Percentiles rank a stretch among this genome's conserved stretches.
These are phyloP conservation scores for Aulostomus chinensis DNA, from an alignment of 2,797 vertebrate genomes.

Conservation along the genomic window DNA sequence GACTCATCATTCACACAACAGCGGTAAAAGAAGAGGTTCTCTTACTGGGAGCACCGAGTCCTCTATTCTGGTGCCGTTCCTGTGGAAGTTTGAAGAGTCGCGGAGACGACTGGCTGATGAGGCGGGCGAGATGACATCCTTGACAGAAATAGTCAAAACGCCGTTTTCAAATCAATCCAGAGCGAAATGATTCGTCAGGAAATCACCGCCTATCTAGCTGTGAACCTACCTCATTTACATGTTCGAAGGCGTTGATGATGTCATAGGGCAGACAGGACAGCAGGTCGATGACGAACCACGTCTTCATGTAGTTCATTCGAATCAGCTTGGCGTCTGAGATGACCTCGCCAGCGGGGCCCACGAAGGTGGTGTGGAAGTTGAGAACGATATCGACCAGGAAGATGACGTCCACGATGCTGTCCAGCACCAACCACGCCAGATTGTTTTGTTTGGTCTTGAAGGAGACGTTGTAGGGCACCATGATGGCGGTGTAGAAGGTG, in stretches of 20 bases:
- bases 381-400: slow-evolving; percentile 97
- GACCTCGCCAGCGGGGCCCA: slow-evolving; percentile 94
- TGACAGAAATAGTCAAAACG: slow-evolving; percentile 9
- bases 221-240: slow-evolving; percentile 89
- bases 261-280: slow-evolving; percentile 98
- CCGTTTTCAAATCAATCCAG: no score
- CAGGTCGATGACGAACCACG: slow-evolving; percentile 98
- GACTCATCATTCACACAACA: no score
- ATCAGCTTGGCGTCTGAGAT: slow-evolving; percentile 97
- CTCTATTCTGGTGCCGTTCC: slow-evolving; percentile 75
- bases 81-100: slow-evolving; percentile 59
- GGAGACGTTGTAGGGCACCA: slow-evolving; percentile 98
- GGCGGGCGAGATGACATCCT: slow-evolving; percentile 46
- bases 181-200: no score
- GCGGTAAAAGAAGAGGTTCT: slow-evolving; percentile 1
- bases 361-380: slow-evolving; percentile 98
- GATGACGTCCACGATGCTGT: slow-evolving; percentile 95
- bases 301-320: slow-evolving; percentile 98
- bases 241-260: slow-evolving; percentile 98
- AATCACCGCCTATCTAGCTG: not conserved
- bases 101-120: slow-evolving; percentile 46
- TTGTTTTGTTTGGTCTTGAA: slow-evolving; percentile 98
- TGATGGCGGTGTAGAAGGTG: slow-evolving; percentile 99
- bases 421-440: slow-evolving; percentile 94
- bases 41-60: slow-evolving; percentile 79